These are phyloP conservation scores for Tachystola acroxantha DNA, from an alignment of 2,888 invertebrate species.

Conservation along the genomic window DNA sequence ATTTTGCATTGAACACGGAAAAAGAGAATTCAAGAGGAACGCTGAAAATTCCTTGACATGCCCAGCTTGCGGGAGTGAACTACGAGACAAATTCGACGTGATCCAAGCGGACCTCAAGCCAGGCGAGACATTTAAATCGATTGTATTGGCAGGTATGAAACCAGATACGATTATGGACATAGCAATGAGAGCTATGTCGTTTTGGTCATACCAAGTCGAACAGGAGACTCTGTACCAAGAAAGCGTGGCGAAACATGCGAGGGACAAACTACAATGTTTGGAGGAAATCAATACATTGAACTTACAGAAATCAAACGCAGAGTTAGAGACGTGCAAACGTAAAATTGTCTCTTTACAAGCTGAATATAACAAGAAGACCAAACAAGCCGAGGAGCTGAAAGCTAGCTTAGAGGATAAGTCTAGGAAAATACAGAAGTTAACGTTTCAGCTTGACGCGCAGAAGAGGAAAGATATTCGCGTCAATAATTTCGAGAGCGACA, in stretches of 20 bases:
- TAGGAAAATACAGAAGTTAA: conserved; percentile 66
- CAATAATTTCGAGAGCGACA: conserved; percentile 36
- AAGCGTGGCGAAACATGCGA: conserved; percentile 61
- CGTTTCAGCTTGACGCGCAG: conserved; percentile 61
- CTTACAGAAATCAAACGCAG: conserved; percentile 65
- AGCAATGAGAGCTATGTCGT: conserved; percentile 74
- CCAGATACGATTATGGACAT: conserved; percentile 76
- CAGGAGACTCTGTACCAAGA: conserved; percentile 73
- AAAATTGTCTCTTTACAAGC: conserved; percentile 59
- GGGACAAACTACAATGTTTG: conserved; percentile 63
- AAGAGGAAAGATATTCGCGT: conserved; percentile 57
- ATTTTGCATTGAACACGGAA: conserved; percentile 74
- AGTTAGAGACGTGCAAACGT: conserved; percentile 65
- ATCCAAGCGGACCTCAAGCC: conserved; percentile 73
- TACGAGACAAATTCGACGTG: conserved; percentile 72
- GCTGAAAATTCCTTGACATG: conserved; percentile 63
- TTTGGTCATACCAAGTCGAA: conserved; percentile 75
- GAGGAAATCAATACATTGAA: conserved; percentile 66
- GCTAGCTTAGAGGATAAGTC: conserved; percentile 62
- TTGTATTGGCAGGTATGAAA: conserved; percentile 71
- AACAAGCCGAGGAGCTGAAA: conserved; percentile 62
- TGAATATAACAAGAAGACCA: conserved; percentile 62
- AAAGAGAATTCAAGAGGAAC: conserved; percentile 65
- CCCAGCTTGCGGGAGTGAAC: conserved; percentile 69
- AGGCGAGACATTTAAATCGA: conserved; percentile 71